Base-by-base conservation (phyloP, 2,888 invertebrate species). In the Hofmannophila pseudospretella region DNA sequence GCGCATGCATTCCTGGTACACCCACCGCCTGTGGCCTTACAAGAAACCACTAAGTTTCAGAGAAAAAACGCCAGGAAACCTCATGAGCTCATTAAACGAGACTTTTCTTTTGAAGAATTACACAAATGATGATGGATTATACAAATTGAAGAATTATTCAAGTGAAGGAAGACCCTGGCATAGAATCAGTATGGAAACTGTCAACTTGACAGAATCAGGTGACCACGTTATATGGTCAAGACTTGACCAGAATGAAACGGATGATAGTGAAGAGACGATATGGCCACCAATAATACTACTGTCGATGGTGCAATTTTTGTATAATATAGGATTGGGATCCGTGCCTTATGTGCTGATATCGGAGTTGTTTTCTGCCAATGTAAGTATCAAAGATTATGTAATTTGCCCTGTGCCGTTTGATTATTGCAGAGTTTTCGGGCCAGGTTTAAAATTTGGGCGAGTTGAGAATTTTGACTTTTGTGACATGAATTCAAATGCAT, bases 311-410 rank as follows among this genome's bases (percentile, higher is more conserved):
- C 47, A 85, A 26, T 86, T 86, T 52, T 54, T 86, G 40, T 86
- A 81, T 50, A 86, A 86, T 40, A 72, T 85, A 32, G 86, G 86
- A 30, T 61, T 86, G 50, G 86, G 86, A 42, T 84, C 86, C 7
- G 79, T 86, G 65, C 86, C 86, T 69, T 85, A 74, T 50, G 82
- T 86, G 19, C 60, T 86, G 38, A 70, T 84, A 40, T 74, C 84
- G 13, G 86, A 86, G 34, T 45, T 85, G 36, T 86, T 86, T 67
- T 57, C 76, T 27, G 66, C 78, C 8, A 75, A 82, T 54, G 86
- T 86, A 39, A 81, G 86, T 84, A 63, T 45, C 25, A n/a, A n/a
- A n/a, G n/a, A n/a, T n/a, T n/a, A n/a, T n/a, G n/a, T n/a, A n/a
- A n/a, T n/a, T n/a, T n/a, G n/a, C n/a, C n/a, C n/a, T n/a, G n/a